These are phyloP conservation scores for Tor tambroides DNA, from an alignment of 2,113 vertebrate species.

Conservation along the genomic window DNA sequence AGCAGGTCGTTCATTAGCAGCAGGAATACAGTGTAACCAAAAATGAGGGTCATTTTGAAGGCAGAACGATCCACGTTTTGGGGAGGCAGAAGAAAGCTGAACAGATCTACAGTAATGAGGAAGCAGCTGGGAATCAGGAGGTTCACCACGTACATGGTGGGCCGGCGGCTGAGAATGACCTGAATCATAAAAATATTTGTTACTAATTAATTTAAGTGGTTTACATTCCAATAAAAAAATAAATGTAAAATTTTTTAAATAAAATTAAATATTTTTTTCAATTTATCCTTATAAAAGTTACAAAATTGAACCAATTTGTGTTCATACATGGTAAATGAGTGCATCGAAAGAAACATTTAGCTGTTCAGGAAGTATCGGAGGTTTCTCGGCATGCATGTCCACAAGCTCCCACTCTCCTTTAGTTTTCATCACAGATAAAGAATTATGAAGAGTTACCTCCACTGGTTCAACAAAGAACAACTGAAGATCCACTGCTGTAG, in stretches of 20 bases:
- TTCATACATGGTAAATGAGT: slow-evolving; percentile 63
- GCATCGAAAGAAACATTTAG: neutral
- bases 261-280: neutral
- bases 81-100: slow-evolving; percentile 80
- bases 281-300: neutral
- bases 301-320: neutral
- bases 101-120: slow-evolving; percentile 75
- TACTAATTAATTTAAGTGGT: neutral
- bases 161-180: slow-evolving; percentile 68
- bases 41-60: slow-evolving; percentile 82
- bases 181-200: slow-evolving; percentile 29
- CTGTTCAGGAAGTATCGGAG: neutral
- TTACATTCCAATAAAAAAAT: neutral
- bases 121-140: too few species aligned
- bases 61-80: slow-evolving; percentile 71
- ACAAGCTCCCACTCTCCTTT: slow-evolving; percentile 78
- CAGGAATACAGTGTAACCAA: slow-evolving; percentile 82
- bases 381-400: slow-evolving; percentile 56
- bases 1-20: slow-evolving; percentile 80
- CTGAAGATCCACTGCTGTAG: slow-evolving; percentile 63
- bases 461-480: slow-evolving; percentile 41
- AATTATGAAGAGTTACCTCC: slow-evolving; percentile 46
- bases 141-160: slow-evolving; percentile 76
- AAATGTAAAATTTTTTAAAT: neutral
- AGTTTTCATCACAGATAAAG: slow-evolving; percentile 66